A percentile compares a stretch with the other conserved stretches of the same genome.
phyloP scores from a whole-genome alignment of 1,140 invertebrate genomes.

The Anthonomus grandis region DNA sequence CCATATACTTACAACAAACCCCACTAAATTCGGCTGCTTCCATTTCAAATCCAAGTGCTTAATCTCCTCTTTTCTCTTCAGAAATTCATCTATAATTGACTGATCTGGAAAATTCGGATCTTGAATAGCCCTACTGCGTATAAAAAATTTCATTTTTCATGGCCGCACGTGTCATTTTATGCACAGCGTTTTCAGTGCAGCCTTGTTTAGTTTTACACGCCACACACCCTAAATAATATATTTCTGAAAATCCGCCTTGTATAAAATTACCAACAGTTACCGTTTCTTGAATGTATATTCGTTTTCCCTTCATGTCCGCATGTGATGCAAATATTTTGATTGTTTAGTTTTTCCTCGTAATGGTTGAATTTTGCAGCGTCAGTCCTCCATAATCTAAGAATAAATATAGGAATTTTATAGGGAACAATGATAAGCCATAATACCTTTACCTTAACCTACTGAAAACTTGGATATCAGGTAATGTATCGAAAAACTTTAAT shows the following conservation, averaged over 20 bases:
- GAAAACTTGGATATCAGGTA: constrained; percentile 60
- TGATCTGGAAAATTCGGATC: constrained; percentile 67
- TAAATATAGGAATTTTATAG: neutral
- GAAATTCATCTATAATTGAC: constrained; percentile 72
- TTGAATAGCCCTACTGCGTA: constrained; percentile 67
- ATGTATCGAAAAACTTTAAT: constrained; percentile 66
- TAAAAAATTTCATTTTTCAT: constrained; percentile 65
- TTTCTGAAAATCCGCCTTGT: neutral
- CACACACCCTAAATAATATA: constrained; percentile 51
- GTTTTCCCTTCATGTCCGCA: constrained; percentile 67
- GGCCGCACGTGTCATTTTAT: constrained; percentile 58
- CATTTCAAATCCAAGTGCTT: constrained; percentile 57
- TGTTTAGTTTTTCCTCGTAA: constrained; percentile 52
- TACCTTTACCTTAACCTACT: constrained; percentile 52
- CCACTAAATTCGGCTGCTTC: constrained; percentile 63
- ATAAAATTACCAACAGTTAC: constrained; percentile 26
- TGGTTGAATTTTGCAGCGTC: constrained; percentile 55
- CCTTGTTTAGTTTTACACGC: constrained; percentile 58
- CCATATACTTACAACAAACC: constrained; percentile 61
- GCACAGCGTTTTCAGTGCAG: too few relatives aligned
- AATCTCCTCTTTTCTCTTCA: constrained; percentile 53
- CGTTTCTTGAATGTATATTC: constrained; percentile 58
- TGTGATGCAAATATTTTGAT: constrained; percentile 60
- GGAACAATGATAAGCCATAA: neutral
- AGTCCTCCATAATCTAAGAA: constrained; percentile 54